Evolutionary conservation across 2,888 invertebrate genomes (phyloP).

Genomic region (Diadegma fenestrale): DNA sequence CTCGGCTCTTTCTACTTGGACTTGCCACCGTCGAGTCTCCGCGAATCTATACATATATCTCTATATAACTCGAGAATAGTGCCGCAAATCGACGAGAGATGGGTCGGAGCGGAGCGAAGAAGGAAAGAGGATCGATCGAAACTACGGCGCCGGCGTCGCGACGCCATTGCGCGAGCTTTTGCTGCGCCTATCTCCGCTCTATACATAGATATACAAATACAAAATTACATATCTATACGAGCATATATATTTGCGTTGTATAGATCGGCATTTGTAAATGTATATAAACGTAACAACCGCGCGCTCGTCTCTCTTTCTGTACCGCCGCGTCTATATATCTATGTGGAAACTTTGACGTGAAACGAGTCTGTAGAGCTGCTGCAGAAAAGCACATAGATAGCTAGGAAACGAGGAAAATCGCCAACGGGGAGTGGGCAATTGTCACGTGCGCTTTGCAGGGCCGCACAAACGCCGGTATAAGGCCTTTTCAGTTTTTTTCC

Average conservation of each 20-base stretch:
- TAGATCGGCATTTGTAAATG: slow-evolving; percentile 30
- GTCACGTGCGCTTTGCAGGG: slow-evolving; percentile 61
- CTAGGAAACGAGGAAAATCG: slow-evolving; percentile 21
- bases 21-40: slow-evolving; percentile 25
- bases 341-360: slow-evolving; percentile 4
- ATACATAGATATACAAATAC: background rate
- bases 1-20: slow-evolving; percentile 28
- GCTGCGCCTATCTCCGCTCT: slow-evolving; percentile 55
- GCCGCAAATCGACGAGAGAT: slow-evolving; percentile 61
- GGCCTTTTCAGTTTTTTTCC: slow-evolving; percentile 2
- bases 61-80: slow-evolving; percentile 18
- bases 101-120: slow-evolving; percentile 40
- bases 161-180: slow-evolving; percentile 74
- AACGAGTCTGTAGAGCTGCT: slow-evolving; percentile 3
- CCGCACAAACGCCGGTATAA: slow-evolving; percentile 48
- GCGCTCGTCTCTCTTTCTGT: background rate
- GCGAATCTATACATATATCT: background rate
- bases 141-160: slow-evolving; percentile 83
- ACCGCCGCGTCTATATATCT: background rate
- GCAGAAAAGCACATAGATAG: slow-evolving; percentile 34
- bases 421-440: slow-evolving; percentile 9
- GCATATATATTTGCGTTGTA: background rate
- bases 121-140: slow-evolving; percentile 80
- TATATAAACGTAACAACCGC: slow-evolving; percentile 5
- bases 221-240: background rate